phyloP scores from a whole-genome alignment of 2,888 invertebrate genomes.

The Atrina japonica region DNA sequence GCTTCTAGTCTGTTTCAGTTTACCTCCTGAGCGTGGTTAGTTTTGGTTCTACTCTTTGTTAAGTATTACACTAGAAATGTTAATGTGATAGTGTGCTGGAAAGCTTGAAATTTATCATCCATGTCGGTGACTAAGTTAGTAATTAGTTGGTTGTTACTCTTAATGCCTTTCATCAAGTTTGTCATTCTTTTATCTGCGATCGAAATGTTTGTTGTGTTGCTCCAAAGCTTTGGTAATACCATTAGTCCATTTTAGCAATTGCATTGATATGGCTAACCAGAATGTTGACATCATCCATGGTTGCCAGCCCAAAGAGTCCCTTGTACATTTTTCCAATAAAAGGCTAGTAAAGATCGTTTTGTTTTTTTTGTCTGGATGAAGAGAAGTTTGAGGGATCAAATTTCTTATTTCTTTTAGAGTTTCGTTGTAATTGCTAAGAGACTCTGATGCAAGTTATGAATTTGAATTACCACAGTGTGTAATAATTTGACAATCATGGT shows the following conservation, averaged over 20 bases:
- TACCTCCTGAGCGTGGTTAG: constrained; percentile 10
- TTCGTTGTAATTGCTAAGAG: constrained; percentile 5
- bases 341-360: constrained; percentile 13
- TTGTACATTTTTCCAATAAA: constrained; percentile 27
- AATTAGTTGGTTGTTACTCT: constrained; percentile 23
- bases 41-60: not conserved
- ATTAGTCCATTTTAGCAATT: constrained; percentile 9
- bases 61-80: constrained; percentile 6
- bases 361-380: constrained; percentile 6
- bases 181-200: constrained; percentile 17
- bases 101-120: constrained; percentile 6
- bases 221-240: constrained; percentile 9
- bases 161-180: constrained; percentile 30
- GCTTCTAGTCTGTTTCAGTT: constrained; percentile 1
- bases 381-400: not conserved
- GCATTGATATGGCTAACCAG: constrained; percentile 23
- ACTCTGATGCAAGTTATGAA: constrained; percentile 3
- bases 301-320: constrained; percentile 31
- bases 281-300: constrained; percentile 21
- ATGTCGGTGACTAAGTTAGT: not conserved
- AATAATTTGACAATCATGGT: not conserved
- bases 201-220: constrained; percentile 21
- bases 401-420: too few species aligned
- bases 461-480: not conserved
- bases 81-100: constrained; percentile 14